Percentiles rank a stretch among this genome's conserved stretches.
Evolutionary conservation across 2,797 vertebrate species (phyloP).

Genomic region (Eulemur albifrons): DNA sequence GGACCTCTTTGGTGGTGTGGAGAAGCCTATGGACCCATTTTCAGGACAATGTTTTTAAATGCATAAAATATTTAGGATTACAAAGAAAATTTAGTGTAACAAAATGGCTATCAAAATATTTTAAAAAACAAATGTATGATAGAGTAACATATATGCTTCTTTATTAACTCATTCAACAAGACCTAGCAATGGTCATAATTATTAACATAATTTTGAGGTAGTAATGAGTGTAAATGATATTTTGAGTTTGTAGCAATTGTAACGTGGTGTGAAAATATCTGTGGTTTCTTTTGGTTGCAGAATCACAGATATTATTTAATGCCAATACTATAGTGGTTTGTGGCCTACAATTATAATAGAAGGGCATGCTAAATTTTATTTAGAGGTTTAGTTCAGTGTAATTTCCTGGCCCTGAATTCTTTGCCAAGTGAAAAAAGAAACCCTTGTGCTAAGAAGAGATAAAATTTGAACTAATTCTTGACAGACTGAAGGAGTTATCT

Average conservation of each 20-base stretch:
- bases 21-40: not conserved
- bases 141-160: not conserved
- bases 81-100: not conserved
- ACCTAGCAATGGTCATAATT: not conserved
- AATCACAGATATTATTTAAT: not conserved
- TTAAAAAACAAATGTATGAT: not conserved
- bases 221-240: not conserved
- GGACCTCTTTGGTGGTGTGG: not conserved
- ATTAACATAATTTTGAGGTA: slow-evolving; percentile 8
- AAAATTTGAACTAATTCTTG: not conserved
- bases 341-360: slow-evolving; percentile 14
- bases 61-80: not conserved
- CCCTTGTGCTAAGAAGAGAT: not conserved
- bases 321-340: not conserved
- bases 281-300: slow-evolving; percentile 45
- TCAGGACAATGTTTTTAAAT: not conserved
- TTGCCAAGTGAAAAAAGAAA: not conserved
- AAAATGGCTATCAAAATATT: not conserved
- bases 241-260: not conserved
- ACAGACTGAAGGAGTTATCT: not conserved
- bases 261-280: not conserved
- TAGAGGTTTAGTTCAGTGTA: not conserved
- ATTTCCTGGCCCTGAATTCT: slow-evolving; percentile 22
- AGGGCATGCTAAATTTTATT: slow-evolving; percentile 29
- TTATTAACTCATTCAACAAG: slow-evolving; percentile 24